Conservation (phyloP, 2,888 invertebrate genomes). For the Campoplex nolae region DNA sequence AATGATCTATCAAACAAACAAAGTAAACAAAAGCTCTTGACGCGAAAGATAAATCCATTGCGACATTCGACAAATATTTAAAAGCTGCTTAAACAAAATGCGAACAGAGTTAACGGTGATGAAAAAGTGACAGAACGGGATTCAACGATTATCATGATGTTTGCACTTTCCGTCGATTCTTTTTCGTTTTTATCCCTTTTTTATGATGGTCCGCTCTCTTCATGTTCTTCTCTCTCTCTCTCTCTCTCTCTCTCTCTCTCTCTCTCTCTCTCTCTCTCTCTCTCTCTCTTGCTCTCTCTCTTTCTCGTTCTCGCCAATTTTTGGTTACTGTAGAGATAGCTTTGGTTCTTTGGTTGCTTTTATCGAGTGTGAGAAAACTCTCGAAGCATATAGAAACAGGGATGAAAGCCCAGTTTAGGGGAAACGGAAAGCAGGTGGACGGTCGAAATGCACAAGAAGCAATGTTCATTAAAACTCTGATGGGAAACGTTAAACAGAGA, state of each 20-base stretch:
- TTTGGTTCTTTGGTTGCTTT: constrained; percentile 1
- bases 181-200: too few relatives aligned
- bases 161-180: too few relatives aligned
- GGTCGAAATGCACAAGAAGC: constrained; percentile 54
- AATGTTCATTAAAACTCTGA: constrained; percentile 79
- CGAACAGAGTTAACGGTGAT: too few relatives aligned
- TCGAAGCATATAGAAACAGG: background rate
- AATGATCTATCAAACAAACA: too few relatives aligned
- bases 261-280: background rate
- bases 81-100: too few relatives aligned
- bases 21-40: too few relatives aligned
- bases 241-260: background rate
- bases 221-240: too few relatives aligned
- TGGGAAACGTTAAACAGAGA: constrained; percentile 78
- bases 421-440: constrained; percentile 41
- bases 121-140: too few relatives aligned
- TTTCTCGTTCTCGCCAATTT: background rate
- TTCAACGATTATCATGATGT: too few relatives aligned
- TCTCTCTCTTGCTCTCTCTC: constrained; percentile 4
- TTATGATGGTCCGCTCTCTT: background rate
- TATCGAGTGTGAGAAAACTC: constrained; percentile 35
- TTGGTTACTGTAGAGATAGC: background rate
- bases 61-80: too few relatives aligned
- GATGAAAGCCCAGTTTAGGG: background rate
- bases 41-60: too few relatives aligned